These are phyloP conservation scores for Pardalotus punctatus DNA, from an alignment of 2,113 vertebrate genomes.

Conservation along the genomic window DNA sequence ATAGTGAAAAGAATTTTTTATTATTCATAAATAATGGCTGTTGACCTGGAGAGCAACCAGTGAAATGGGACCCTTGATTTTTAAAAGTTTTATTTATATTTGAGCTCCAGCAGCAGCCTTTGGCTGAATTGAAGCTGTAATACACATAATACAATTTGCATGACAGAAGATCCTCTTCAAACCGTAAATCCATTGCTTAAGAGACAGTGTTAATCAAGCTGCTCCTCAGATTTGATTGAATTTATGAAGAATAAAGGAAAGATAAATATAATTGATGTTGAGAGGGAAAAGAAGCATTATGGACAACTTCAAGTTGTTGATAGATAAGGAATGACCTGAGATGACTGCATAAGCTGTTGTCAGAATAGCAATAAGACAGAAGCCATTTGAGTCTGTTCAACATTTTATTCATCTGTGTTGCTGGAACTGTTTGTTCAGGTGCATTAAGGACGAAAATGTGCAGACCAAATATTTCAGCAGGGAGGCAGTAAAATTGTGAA, in stretches of 20 bases:
- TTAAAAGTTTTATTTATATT: neutral
- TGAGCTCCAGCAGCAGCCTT: neutral
- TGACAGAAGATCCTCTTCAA: neutral
- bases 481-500: neutral
- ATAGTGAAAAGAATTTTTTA: neutral
- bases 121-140: neutral
- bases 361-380: neutral
- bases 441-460: neutral
- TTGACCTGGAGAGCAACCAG: neutral
- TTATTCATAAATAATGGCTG: neutral
- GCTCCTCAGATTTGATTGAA: neutral
- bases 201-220: neutral
- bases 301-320: neutral
- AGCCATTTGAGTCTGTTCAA: neutral
- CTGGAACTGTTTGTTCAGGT: neutral
- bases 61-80: neutral
- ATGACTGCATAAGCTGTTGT: neutral
- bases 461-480: neutral
- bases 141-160: neutral
- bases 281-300: neutral
- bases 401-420: neutral
- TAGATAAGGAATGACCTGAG: neutral
- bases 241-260: constrained; percentile 14
- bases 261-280: neutral
- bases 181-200: neutral